Base-by-base conservation (phyloP, 2,888 invertebrate species). In the Thera britannica region DNA sequence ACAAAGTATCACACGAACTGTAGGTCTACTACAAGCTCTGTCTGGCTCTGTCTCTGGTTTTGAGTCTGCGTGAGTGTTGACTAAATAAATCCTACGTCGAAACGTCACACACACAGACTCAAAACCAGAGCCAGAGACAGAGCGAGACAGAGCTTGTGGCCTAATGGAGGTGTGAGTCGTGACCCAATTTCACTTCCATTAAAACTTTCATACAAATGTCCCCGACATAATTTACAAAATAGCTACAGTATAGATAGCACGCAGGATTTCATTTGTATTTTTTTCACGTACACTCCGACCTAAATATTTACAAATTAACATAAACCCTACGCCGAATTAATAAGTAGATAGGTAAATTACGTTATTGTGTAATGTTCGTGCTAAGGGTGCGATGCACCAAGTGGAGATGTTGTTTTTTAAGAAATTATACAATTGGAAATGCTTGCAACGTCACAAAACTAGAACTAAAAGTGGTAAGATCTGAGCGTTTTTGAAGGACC, bases 271-370 rank as follows among this genome's bases (percentile, higher is more conserved):
- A 69, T 74, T 69, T 67, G 66, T 72, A 74, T 72, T 74, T 70
- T 72, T 74, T 71, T 55, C 61, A 41, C 71, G 71, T 72, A 58
- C 54, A 65, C 56, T 41, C 44, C 67, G 67, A 54, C 68, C 71
- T 67, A 72, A 72, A 72, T 74, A 71, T 74, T 71, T 68, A 68
- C 67, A 59, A 74, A 72, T 74, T 74, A 71, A 60, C 74, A 74
- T 74, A 74, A 71, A 64, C 55, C 59, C 57, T 70, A 67, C 71
- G 72, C 72, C 46, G 68, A 61, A 65, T 70, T 74, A 74, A 70
- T 71, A 72, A 59, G 54, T 54, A 59, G 66, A 34, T 63, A 71
- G 58, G 46, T 68, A 72, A 71, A 68, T 66, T 67, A 44, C 56
- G 52, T 55, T 62, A 58, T 71, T 68, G 60, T 64, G 44, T 49